Conservation (phyloP, 2,888 invertebrate genomes). For the Stenodema calcarata region DNA sequence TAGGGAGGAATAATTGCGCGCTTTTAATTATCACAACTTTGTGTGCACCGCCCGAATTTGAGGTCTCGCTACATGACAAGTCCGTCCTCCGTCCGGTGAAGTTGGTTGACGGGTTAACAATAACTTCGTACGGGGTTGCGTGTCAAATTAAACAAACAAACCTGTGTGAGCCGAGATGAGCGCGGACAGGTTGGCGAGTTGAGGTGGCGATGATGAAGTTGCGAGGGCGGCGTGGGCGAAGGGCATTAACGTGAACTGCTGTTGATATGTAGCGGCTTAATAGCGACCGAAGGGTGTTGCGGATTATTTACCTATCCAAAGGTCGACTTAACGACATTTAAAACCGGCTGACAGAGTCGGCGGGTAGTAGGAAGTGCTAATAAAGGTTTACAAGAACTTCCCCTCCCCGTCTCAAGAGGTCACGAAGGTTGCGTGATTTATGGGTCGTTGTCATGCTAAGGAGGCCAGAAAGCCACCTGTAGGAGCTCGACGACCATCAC, state of each 20-base stretch:
- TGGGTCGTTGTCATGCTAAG: constrained; percentile 45
- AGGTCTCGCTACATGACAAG: not conserved
- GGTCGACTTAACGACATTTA: constrained; percentile 6
- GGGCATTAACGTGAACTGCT: not conserved
- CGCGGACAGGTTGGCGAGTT: not conserved
- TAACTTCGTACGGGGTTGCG: not conserved
- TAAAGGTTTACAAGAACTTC: constrained; percentile 34
- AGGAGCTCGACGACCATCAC: constrained; percentile 25
- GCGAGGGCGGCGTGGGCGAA: no score
- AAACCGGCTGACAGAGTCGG: not conserved
- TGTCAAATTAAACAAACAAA: not conserved
- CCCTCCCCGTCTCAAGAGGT: constrained; percentile 22
- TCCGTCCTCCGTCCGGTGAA: not conserved
- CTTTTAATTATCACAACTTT: no score
- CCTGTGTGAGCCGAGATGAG: not conserved
- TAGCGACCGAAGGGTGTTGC: not conserved
- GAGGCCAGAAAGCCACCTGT: constrained; percentile 37
- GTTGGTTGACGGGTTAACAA: not conserved
- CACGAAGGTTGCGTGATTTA: constrained; percentile 48
- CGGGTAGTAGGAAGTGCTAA: constrained; percentile 38
- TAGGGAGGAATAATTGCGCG: no score
- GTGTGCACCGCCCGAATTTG: no score
- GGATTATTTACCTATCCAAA: not conserved
- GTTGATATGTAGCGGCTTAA: not conserved
- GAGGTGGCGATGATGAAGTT: not conserved